Conservation (phyloP, 2,797 vertebrate genomes). For the Sebastes ruberrimus region DNA sequence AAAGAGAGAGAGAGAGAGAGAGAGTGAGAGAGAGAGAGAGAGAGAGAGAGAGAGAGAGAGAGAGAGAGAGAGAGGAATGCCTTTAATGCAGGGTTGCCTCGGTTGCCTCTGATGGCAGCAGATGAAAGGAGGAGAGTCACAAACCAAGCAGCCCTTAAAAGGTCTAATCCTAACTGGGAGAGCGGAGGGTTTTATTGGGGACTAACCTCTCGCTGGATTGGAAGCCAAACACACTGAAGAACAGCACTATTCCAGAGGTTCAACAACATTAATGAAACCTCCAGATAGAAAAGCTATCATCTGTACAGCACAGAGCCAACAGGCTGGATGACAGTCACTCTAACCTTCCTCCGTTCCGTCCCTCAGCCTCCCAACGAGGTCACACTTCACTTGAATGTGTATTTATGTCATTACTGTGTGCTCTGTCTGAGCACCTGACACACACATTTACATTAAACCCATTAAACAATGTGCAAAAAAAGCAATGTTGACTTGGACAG, state of each 20-base stretch:
- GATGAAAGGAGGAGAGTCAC: slow-evolving; percentile 58
- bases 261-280: slow-evolving; percentile 23
- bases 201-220: slow-evolving; percentile 13
- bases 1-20: background rate
- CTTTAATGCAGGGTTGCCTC: slow-evolving; percentile 51
- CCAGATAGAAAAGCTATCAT: slow-evolving; percentile 13
- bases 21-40: background rate
- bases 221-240: background rate
- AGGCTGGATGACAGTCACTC: background rate
- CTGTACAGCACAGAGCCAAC: background rate
- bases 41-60: background rate
- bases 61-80: slow-evolving; percentile 35
- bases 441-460: background rate
- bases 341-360: background rate
- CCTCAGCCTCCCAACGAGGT: background rate
- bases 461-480: background rate
- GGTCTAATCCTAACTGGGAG: slow-evolving; percentile 57
- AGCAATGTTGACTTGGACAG: background rate
- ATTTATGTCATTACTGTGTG: background rate
- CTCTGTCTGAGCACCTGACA: background rate
- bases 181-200: slow-evolving; percentile 31
- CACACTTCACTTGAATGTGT: background rate
- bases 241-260: slow-evolving; percentile 23
- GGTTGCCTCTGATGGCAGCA: slow-evolving; percentile 46
- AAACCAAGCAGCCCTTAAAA: slow-evolving; percentile 64